A percentile compares a stretch with the other conserved stretches of the same genome.
Conservation (phyloP, 2,113 vertebrate species). For the Calyptommatus sinebrachiatus region DNA sequence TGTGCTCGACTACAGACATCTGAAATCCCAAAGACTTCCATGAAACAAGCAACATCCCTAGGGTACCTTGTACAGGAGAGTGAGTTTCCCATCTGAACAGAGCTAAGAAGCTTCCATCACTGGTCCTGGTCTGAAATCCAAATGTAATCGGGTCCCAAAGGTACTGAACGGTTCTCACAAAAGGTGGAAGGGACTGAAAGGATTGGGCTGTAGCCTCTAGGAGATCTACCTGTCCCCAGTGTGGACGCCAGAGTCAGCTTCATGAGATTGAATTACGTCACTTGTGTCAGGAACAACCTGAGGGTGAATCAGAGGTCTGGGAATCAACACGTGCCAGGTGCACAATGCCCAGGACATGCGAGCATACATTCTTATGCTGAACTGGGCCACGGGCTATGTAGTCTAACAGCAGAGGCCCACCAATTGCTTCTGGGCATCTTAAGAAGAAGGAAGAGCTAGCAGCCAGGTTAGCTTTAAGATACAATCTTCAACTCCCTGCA, state of each 20-base stretch:
- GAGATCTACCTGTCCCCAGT: neutral
- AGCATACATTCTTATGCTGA: too few species aligned
- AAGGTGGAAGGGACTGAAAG: neutral
- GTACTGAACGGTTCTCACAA: neutral
- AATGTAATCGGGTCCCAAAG: neutral
- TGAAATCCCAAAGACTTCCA: too few species aligned
- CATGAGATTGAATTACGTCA: neutral
- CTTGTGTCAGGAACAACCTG: neutral
- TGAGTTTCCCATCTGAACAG: conserved; percentile 27
- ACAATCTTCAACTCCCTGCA: too few species aligned
- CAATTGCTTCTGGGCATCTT: too few species aligned
- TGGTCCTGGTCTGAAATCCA: neutral
- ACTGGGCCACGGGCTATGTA: too few species aligned
- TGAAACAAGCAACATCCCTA: neutral
- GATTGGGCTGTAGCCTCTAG: neutral
- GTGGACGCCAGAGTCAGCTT: neutral
- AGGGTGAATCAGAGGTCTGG: neutral
- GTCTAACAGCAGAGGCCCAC: too few species aligned
- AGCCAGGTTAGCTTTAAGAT: too few species aligned
- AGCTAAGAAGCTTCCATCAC: neutral
- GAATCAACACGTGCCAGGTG: neutral
- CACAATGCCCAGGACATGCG: neutral
- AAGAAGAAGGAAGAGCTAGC: too few species aligned
- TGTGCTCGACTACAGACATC: neutral
- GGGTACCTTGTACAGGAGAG: conserved; percentile 3